A percentile compares a stretch with the other conserved stretches of the same genome.
These are phyloP conservation scores for Thomomys bottae DNA, from an alignment of 2,113 vertebrate species.

Conservation along the genomic window DNA sequence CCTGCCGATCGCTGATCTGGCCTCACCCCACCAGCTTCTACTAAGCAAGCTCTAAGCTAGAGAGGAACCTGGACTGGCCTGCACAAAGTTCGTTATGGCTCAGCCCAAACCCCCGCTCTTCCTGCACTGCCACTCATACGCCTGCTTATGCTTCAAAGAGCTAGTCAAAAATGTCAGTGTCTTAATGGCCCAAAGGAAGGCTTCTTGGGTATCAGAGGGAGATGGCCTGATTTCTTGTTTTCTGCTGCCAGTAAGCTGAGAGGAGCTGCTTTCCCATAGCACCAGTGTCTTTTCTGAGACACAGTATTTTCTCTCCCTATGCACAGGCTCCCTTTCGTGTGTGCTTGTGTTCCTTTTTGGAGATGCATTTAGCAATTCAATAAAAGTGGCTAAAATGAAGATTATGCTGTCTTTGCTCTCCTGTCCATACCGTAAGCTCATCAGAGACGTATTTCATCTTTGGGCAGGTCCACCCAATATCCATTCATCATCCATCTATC, in stretches of 20 bases:
- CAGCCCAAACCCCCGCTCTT: constrained; percentile 14
- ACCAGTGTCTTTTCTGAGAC: neutral
- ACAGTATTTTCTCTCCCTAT: neutral
- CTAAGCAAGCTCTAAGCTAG: neutral
- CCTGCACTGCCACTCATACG: neutral
- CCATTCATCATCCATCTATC: neutral
- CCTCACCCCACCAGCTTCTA: neutral
- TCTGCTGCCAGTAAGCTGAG: neutral
- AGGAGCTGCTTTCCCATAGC: neutral
- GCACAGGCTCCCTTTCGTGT: neutral
- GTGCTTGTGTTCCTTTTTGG: neutral
- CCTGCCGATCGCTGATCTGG: neutral
- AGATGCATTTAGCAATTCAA: constrained; percentile 49
- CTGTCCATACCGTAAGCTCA: neutral
- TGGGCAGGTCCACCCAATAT: neutral
- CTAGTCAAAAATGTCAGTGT: constrained; percentile 5
- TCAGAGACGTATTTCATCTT: neutral
- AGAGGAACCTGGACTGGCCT: neutral
- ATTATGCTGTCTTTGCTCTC: neutral
- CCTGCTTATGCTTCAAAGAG: constrained; percentile 12
- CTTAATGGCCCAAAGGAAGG: neutral
- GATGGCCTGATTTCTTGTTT: neutral
- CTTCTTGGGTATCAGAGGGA: neutral
- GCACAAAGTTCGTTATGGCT: neutral
- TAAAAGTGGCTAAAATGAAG: constrained; percentile 68